Evolutionary conservation across 1,140 invertebrate genomes (phyloP), one percentile per base, ranked within the genome.

Genomic region (Sitophilus oryzae): DNA sequence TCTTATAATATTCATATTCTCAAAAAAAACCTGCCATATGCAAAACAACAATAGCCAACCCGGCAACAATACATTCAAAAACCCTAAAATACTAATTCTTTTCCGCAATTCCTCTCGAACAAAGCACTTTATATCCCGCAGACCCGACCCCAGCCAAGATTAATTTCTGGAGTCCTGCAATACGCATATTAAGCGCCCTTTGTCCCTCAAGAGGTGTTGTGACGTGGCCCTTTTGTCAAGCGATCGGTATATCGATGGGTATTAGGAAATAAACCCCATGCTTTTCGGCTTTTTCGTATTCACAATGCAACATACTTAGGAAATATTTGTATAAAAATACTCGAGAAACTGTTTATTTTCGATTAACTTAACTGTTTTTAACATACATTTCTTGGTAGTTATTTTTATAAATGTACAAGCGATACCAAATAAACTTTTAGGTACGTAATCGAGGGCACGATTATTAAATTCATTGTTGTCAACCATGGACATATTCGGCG

Each of bases 141-240:
- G 16, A 38, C n/a, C 37, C 52, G 20, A 47, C 45, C 52, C 52
- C 19, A 49, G 30, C 25, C 47, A 55, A 55, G 52, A 55, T 55
- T 55, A 55, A 55, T 55, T 55, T 49, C 22, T 55, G 52, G 30
- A 55, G 45, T 41, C 21, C 36, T 49, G 44, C 52, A 46, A 54
- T 30, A 18, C 52, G 15, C 52, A 25, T 54, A 55, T 55, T 55
- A 55, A 20, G 36, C 44, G 23, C 45, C 44, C 36, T 45, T 55
- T 55, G 52, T 55, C 52, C 45, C 52, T 55, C 52, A 55, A 55
- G 52, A 55, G 52, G 52, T 55, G 52, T 55, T 55, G 52, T 55
- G 52, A 55, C 45, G 52, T 55, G 52, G 44, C 44, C 34, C 52
- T 37, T 55, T 55, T 55, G 52, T 55, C 44, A 21, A 42, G 16